A percentile compares a stretch with the other conserved stretches of the same genome.
phyloP scores from a whole-genome alignment of 2,797 vertebrate genomes.

The Danio kyathit region DNA sequence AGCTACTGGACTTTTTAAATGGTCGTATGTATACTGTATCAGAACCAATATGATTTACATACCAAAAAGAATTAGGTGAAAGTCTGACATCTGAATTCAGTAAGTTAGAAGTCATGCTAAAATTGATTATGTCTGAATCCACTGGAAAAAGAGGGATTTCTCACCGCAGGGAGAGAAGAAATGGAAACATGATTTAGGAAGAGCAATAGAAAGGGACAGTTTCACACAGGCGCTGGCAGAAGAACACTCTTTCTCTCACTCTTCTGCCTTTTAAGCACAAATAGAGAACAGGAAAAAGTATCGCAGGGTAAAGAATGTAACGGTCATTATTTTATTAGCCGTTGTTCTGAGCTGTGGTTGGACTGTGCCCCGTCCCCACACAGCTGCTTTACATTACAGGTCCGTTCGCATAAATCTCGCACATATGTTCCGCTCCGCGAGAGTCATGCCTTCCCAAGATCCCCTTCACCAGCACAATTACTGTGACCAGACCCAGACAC shows the following conservation, averaged over 20 bases:
- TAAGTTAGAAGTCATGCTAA: background rate
- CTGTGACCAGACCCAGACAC: slow-evolving; percentile 65
- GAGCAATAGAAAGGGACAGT: background rate
- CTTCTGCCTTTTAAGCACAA: background rate
- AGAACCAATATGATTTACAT: background rate
- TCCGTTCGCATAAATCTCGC: slow-evolving; percentile 74
- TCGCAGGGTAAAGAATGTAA: slow-evolving; percentile 71
- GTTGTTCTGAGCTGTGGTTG: slow-evolving; percentile 71
- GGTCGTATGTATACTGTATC: background rate
- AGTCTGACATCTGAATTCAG: background rate
- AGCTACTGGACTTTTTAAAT: background rate
- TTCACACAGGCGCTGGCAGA: slow-evolving; percentile 6
- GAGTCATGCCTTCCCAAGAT: slow-evolving; percentile 80
- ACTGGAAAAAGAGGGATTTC: too few species aligned
- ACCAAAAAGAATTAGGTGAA: too few species aligned
- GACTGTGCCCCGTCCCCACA: slow-evolving; percentile 69
- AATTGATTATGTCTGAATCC: background rate
- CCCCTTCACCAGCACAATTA: slow-evolving; percentile 83
- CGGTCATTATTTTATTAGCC: slow-evolving; percentile 75
- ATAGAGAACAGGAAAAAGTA: slow-evolving; percentile 9
- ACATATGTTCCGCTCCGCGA: slow-evolving; percentile 80
- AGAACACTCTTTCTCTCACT: background rate
- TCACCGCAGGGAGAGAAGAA: background rate
- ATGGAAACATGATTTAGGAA: background rate
- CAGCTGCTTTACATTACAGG: slow-evolving; percentile 81